Conservation (phyloP, 2,797 vertebrate species). For the Sebastes taczanowskii region DNA sequence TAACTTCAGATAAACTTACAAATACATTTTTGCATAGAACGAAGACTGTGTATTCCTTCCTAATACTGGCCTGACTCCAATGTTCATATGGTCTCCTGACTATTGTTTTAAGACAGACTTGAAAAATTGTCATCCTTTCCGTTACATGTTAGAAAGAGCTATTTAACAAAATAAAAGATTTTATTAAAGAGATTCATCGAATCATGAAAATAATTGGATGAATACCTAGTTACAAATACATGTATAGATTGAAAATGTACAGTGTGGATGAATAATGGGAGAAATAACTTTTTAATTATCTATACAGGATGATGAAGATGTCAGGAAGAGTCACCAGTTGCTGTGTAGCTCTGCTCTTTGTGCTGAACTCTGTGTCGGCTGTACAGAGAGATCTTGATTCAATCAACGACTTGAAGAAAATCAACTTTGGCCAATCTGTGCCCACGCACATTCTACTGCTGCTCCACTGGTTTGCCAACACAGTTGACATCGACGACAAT, state of each 20-base stretch:
- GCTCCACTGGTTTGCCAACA: constrained; percentile 74
- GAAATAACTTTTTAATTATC: not conserved
- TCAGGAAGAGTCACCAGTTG: not conserved
- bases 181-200: not conserved
- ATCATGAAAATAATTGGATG: not conserved
- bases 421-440: constrained; percentile 52
- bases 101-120: not conserved
- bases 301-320: constrained; percentile 45
- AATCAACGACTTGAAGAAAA: constrained; percentile 53
- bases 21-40: not conserved
- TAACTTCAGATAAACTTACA: not conserved
- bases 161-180: not conserved
- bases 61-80: not conserved
- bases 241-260: not conserved
- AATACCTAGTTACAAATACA: not conserved
- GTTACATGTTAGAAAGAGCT: not conserved
- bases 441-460: constrained; percentile 62
- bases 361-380: constrained; percentile 39
- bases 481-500: constrained; percentile 37
- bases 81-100: too few species aligned
- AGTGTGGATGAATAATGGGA: not conserved
- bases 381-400: too few species aligned
- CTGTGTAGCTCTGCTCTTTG: constrained; percentile 38
- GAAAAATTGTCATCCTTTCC: not conserved
- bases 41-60: not conserved